Conservation (phyloP, 2,888 invertebrate species). For the Cloeon dipterum region DNA sequence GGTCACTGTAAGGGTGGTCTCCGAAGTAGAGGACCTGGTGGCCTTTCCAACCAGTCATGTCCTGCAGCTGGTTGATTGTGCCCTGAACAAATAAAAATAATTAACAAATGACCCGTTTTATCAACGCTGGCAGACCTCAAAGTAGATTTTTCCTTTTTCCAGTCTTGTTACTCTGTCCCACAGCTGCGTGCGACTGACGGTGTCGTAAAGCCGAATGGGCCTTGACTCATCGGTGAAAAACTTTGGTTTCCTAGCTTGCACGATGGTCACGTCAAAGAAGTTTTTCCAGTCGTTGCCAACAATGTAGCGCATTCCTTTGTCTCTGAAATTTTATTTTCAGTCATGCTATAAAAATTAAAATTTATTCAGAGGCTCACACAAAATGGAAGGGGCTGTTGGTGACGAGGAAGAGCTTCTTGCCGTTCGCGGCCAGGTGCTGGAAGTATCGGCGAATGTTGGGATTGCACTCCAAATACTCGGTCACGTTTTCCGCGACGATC, state of each 20-base stretch:
- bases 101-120: slow-evolving; percentile 6
- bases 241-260: slow-evolving; percentile 84
- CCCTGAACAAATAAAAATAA: slow-evolving; percentile 32
- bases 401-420: slow-evolving; percentile 80
- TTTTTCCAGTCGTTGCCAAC: slow-evolving; percentile 75
- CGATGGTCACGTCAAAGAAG: slow-evolving; percentile 83
- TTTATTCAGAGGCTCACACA: slow-evolving; percentile 51
- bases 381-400: slow-evolving; percentile 93
- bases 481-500: slow-evolving; percentile 58
- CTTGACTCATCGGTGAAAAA: slow-evolving; percentile 87
- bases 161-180: slow-evolving; percentile 80
- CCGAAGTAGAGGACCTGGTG: slow-evolving; percentile 91
- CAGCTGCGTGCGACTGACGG: slow-evolving; percentile 51
- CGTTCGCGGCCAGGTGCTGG: slow-evolving; percentile 40
- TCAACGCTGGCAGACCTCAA: too few relatives aligned
- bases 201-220: slow-evolving; percentile 74
- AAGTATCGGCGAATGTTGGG: slow-evolving; percentile 50
- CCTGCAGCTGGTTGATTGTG: slow-evolving; percentile 74
- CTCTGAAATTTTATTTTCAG: slow-evolving; percentile 25
- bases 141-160: slow-evolving; percentile 75
- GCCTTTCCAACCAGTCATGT: slow-evolving; percentile 80
- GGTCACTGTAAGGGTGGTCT: slow-evolving; percentile 92
- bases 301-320: slow-evolving; percentile 76
- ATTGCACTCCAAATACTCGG: slow-evolving; percentile 57
- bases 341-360: neutral